Evolutionary conservation across 2,113 vertebrate species (phyloP).

Genomic region (Tyrannus savana): DNA sequence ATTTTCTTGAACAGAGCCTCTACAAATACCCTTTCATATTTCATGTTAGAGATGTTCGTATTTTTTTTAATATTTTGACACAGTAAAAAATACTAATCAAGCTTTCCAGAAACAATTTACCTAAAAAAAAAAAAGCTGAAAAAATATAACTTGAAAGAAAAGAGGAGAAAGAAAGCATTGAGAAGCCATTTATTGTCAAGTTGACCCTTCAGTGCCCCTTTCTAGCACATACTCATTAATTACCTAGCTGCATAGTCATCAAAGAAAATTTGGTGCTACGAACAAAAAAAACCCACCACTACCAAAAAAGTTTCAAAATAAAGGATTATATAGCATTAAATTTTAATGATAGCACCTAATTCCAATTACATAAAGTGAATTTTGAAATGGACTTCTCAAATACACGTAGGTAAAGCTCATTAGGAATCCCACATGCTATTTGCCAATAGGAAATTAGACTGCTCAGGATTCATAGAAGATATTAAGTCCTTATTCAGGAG

Average conservation of each 20-base stretch:
- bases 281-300: not conserved
- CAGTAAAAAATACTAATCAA: not conserved
- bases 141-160: not conserved
- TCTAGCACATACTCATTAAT: not conserved
- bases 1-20: not conserved
- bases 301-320: not conserved
- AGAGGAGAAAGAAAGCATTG: not conserved
- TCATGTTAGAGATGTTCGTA: not conserved
- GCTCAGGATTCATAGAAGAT: not conserved
- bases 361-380: not conserved
- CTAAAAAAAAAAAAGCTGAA: not conserved
- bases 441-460: not conserved
- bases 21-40: not conserved
- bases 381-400: not conserved
- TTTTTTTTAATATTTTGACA: not conserved
- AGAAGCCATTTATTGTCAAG: not conserved
- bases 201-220: not conserved
- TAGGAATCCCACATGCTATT: not conserved
- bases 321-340: too few species aligned
- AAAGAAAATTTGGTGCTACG: not conserved
- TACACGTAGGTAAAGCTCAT: not conserved
- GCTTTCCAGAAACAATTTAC: not conserved
- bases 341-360: not conserved
- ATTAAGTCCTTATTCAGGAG: not conserved
- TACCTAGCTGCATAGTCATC: not conserved